Conservation (phyloP, 2,113 vertebrate species). For the Prolemur simus region DNA sequence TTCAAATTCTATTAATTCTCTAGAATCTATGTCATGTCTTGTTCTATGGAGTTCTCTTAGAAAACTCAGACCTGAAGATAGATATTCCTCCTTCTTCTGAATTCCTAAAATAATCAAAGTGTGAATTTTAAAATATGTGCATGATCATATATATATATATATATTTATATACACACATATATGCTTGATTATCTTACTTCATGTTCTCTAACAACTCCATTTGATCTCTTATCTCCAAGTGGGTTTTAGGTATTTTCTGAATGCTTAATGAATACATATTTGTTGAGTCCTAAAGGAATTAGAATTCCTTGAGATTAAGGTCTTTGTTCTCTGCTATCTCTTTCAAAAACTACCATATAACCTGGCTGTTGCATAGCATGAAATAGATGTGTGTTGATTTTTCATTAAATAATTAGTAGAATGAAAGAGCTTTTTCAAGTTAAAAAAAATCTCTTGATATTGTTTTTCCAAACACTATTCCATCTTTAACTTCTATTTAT, state of each 20-base stretch:
- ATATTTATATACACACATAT: too few species aligned
- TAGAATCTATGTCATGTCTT: neutral
- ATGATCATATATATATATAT: neutral
- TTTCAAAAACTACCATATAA: neutral
- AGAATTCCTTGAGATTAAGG: neutral
- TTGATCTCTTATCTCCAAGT: neutral
- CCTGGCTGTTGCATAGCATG: neutral
- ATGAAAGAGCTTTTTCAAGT: neutral
- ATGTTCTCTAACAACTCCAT: neutral
- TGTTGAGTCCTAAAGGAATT: neutral
- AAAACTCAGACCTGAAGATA: neutral
- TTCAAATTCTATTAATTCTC: neutral
- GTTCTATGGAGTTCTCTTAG: neutral
- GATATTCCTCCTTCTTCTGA: neutral
- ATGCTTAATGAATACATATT: constrained; percentile 44
- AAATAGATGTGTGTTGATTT: constrained; percentile 23
- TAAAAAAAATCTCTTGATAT: neutral
- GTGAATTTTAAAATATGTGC: neutral
- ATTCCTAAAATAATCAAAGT: neutral
- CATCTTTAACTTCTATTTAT: neutral
- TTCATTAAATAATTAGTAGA: constrained; percentile 31
- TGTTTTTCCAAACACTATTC: neutral
- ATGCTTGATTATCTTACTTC: neutral
- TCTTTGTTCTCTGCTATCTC: neutral
- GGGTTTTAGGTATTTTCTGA: neutral